phyloP scores from a whole-genome alignment of 1,140 invertebrate species.

The Acromyrmex heyeri region DNA sequence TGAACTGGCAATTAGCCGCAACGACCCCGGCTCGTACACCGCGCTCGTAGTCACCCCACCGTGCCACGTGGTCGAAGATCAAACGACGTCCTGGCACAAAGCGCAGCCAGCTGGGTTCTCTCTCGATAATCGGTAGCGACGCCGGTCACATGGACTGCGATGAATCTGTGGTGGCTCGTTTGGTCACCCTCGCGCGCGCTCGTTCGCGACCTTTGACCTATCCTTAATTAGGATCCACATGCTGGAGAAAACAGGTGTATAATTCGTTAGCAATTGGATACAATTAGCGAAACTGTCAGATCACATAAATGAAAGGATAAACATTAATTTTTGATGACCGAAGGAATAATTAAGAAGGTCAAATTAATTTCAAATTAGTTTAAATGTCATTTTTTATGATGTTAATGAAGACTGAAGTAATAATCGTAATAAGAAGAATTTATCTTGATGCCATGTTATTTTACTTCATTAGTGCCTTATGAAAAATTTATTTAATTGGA shows the following conservation, averaged over 20 bases:
- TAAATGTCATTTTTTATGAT: not conserved
- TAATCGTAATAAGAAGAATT: not conserved
- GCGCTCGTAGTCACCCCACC: conserved; percentile 58
- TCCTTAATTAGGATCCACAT: conserved; percentile 58
- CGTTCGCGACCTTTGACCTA: conserved; percentile 46
- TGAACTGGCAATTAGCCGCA: conserved; percentile 76
- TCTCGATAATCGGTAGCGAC: conserved; percentile 60
- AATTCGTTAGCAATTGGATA: not conserved
- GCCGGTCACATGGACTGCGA: conserved; percentile 24
- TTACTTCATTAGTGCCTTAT: not conserved
- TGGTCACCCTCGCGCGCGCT: conserved; percentile 16
- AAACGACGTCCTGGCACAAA: conserved; percentile 73
- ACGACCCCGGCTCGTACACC: conserved; percentile 59
- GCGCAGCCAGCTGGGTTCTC: conserved; percentile 66
- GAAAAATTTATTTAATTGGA: conserved; percentile 6
- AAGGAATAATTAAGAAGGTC: not conserved
- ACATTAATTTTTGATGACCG: not conserved
- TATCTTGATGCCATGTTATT: not conserved
- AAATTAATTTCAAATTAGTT: not conserved
- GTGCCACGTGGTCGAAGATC: conserved; percentile 75
- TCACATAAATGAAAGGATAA: not conserved
- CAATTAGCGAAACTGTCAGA: not conserved
- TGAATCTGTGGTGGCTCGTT: conserved; percentile 44
- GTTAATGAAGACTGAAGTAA: not conserved
- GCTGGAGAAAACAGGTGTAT: conserved; percentile 41